phyloP scores from a whole-genome alignment of 35 echinoderm and acorn worm species.

The Strongylocentrotus purpuratus region DNA sequence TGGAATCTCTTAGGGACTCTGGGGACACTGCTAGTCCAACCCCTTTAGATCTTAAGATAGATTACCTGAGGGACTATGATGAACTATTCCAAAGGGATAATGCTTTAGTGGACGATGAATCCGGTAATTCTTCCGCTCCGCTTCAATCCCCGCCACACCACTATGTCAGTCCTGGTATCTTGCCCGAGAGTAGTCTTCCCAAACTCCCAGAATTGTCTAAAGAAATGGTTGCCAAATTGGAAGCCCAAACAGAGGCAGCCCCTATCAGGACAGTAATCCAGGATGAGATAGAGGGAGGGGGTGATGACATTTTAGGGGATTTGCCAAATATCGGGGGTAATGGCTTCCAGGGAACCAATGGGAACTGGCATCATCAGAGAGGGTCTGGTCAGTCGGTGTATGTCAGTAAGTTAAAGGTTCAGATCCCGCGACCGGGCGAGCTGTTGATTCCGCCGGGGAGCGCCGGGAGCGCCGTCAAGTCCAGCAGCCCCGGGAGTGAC shows the following conservation, averaged over 20 bases:
- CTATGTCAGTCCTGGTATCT: conserved; percentile 34
- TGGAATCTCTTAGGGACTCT: conserved; percentile 5
- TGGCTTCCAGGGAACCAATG: neutral
- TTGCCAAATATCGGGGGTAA: conserved; percentile 15
- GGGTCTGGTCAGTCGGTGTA: neutral
- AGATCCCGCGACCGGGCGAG: conserved; percentile 39
- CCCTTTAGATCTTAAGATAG: conserved; percentile 27
- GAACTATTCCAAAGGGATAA: conserved; percentile 20
- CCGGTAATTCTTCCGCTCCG: neutral
- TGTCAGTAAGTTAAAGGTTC: conserved; percentile 49
- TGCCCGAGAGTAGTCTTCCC: conserved; percentile 47
- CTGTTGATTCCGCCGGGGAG: conserved; percentile 14
- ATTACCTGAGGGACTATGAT: conserved; percentile 49
- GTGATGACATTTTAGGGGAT: conserved; percentile 34
- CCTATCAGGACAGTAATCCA: neutral
- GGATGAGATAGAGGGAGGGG: conserved; percentile 35
- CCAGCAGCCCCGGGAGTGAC: conserved; percentile 38
- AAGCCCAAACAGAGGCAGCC: conserved; percentile 30
- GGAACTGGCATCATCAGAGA: conserved; percentile 12
- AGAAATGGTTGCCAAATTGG: conserved; percentile 48
- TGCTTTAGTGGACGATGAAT: conserved; percentile 24
- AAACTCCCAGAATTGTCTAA: conserved; percentile 28
- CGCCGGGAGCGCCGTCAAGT: conserved; percentile 29
- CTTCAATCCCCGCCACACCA: conserved; percentile 32
- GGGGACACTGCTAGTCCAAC: conserved; percentile 17